Evolutionary conservation across 2,113 vertebrate genomes (phyloP), one percentile per base, ranked within the genome.

Genomic region (Anas platyrhynchos): DNA sequence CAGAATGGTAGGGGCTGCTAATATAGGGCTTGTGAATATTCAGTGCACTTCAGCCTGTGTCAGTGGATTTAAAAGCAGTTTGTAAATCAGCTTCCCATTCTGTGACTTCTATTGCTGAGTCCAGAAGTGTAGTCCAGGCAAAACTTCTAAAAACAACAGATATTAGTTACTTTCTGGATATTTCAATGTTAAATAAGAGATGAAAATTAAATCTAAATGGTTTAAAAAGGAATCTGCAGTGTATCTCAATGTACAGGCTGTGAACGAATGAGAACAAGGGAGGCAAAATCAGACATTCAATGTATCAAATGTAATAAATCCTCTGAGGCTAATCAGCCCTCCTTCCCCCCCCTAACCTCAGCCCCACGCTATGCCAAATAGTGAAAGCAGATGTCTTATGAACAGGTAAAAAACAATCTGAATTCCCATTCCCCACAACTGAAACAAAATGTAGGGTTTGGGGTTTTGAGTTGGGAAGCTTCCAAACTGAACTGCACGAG

Each of bases 331-430:
- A 98, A 97, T 98, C 97, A 96, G 92, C 92, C 71, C 85, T 93
- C 96, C 96, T 96, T 89, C 92, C 92, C 89, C 10, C 89, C 86
- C 86, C 93, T 95, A 97, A 97, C 95, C 94, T 95, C 93, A 97
- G 90, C 79, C 85, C 85, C 95, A 97, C 23, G 23, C 83, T 95
- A 96, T 83, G 95, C 93, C 97, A 98, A 98, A 98, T 97, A 98
- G 96, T 95, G 97, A 98, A 98, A 98, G 98, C 97, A 98, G 98
- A 98, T 98, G 97, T 97, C 96, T 97, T 91, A 50, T 71, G 96
- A 93, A 95, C 94, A 97, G 96, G 98, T 96, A 95, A 95, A 94
- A 97, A 97, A 50, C 95, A 97, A 91, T 95, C 82, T 48, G 77
- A 96, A 97, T 95, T 82, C 94, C 95, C 97, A 90, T 54, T 96